These are phyloP conservation scores for Antheraea assamensis DNA, from an alignment of 2,888 invertebrate genomes.

Conservation along the genomic window DNA sequence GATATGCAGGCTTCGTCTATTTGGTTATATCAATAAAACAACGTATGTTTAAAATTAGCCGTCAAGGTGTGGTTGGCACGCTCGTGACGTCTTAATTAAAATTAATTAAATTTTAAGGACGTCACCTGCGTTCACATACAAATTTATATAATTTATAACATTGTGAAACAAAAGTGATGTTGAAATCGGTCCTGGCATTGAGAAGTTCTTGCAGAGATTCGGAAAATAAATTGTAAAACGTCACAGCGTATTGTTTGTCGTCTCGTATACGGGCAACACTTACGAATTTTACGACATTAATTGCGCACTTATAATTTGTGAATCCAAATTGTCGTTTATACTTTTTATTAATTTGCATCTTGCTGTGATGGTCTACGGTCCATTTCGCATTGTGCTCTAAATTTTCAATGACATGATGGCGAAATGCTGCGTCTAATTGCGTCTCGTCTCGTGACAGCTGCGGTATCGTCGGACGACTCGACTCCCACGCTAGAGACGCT, in stretches of 20 bases:
- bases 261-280: constrained; percentile 4
- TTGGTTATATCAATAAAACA: not conserved
- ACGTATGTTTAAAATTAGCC: not conserved
- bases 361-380: not conserved
- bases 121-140: not conserved
- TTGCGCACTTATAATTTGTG: constrained; percentile 27
- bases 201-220: not conserved
- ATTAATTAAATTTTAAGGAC: constrained; percentile 4
- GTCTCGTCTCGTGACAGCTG: constrained; percentile 49
- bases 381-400: constrained; percentile 9
- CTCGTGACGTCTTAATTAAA: not conserved
- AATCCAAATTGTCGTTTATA: not conserved
- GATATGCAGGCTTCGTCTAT: too few relatives aligned
- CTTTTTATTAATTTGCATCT: constrained; percentile 12
- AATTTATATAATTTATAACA: not conserved
- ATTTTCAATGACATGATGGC: constrained; percentile 47
- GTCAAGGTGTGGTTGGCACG: not conserved
- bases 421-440: constrained; percentile 54
- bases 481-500: constrained; percentile 43
- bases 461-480: constrained; percentile 47
- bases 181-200: not conserved
- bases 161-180: constrained; percentile 8
- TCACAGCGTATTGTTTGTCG: constrained; percentile 19
- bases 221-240: constrained; percentile 20
- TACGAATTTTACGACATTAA: constrained; percentile 23